A percentile compares a stretch with the other conserved stretches of the same genome.
phyloP scores from a whole-genome alignment of 2,888 invertebrate genomes.

The Biston betularia region DNA sequence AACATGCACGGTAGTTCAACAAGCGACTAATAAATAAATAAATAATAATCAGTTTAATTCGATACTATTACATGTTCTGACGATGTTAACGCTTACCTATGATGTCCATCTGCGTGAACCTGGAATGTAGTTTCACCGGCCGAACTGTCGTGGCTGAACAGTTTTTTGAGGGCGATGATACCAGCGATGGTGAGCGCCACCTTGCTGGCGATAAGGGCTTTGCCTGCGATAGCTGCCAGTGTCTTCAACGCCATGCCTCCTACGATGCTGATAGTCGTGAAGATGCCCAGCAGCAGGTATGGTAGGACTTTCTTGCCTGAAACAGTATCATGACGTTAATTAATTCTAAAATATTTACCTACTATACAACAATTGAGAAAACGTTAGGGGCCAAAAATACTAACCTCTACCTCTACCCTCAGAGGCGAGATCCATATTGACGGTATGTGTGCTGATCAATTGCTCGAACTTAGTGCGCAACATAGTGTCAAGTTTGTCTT shows the following conservation, averaged over 20 bases:
- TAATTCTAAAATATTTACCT: slow-evolving; percentile 12
- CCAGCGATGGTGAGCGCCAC: slow-evolving; percentile 90
- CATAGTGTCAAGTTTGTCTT: slow-evolving; percentile 85
- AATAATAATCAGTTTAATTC: background rate
- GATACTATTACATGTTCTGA: background rate
- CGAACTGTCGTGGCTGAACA: slow-evolving; percentile 88
- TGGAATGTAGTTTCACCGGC: slow-evolving; percentile 88
- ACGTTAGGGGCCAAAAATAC: slow-evolving; percentile 35
- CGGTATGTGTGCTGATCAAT: slow-evolving; percentile 88
- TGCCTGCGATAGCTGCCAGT: slow-evolving; percentile 89
- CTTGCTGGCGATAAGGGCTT: slow-evolving; percentile 90
- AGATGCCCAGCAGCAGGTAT: slow-evolving; percentile 87
- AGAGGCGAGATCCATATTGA: slow-evolving; percentile 87
- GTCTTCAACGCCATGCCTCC: slow-evolving; percentile 90
- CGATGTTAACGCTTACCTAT: slow-evolving; percentile 73
- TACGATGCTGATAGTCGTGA: slow-evolving; percentile 89
- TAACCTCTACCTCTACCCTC: slow-evolving; percentile 84
- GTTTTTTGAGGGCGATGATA: slow-evolving; percentile 90
- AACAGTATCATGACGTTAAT: slow-evolving; percentile 33
- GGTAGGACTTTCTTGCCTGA: slow-evolving; percentile 85
- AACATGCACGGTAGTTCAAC: slow-evolving; percentile 8
- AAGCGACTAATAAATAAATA: background rate
- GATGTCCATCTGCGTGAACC: slow-evolving; percentile 89
- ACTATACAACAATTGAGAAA: slow-evolving; percentile 13
- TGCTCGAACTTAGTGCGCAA: slow-evolving; percentile 85